Conservation (phyloP, 2,888 invertebrate genomes). For the Leptinotarsa rubiginosa region DNA sequence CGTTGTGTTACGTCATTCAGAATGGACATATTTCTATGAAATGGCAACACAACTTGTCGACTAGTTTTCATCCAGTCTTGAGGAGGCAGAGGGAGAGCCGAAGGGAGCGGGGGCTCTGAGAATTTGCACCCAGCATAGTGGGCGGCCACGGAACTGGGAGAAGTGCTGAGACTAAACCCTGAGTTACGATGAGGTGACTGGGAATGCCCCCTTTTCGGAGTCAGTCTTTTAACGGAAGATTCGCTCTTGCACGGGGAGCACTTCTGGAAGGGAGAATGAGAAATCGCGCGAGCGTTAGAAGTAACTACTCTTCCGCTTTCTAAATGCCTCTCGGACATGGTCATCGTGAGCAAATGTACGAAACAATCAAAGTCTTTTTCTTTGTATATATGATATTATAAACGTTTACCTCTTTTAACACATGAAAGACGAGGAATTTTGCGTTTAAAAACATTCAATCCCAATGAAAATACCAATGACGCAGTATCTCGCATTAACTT, state of each 20-base stretch:
- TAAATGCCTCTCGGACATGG: conserved; percentile 60
- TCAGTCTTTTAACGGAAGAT: conserved; percentile 45
- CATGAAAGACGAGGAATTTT: conserved; percentile 62
- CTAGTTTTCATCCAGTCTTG: conserved; percentile 78
- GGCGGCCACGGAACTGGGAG: conserved; percentile 65
- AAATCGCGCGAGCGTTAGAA: conserved; percentile 37
- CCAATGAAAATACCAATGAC: conserved; percentile 49
- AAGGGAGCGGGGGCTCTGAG: conserved; percentile 79
- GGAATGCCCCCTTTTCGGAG: conserved; percentile 49
- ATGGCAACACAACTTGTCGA: conserved; percentile 71
- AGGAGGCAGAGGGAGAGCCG: conserved; percentile 78
- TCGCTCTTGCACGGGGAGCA: conserved; percentile 43
- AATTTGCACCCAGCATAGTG: conserved; percentile 77
- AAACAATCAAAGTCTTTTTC: conserved; percentile 40
- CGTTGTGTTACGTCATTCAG: conserved; percentile 63
- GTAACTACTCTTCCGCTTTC: conserved; percentile 52
- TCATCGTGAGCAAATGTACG: conserved; percentile 47
- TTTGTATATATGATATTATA: conserved; percentile 36
- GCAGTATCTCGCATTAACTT: conserved; percentile 55
- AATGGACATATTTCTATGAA: conserved; percentile 41
- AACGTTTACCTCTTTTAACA: conserved; percentile 56
- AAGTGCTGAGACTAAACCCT: conserved; percentile 52
- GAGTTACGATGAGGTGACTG: conserved; percentile 41
- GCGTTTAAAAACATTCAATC: conserved; percentile 57
- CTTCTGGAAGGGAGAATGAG: conserved; percentile 40